Evolutionary conservation across 2,113 vertebrate species (phyloP), one percentile per base, ranked within the genome.

Genomic region (Nothobranchius kuhntae): DNA sequence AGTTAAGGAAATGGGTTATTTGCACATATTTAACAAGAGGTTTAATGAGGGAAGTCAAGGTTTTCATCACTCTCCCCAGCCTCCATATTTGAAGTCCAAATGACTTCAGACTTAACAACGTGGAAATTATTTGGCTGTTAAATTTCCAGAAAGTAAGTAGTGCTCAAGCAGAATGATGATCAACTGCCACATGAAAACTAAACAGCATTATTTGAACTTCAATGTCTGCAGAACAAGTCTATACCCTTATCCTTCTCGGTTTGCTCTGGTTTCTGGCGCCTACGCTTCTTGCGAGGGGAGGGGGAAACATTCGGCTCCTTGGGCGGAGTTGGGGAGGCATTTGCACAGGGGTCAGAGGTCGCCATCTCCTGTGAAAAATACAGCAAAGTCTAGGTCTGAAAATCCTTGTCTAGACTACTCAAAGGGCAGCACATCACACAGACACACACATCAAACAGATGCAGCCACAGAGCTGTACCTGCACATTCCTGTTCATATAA

Each of bases 241-340:
- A 58, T 89, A 88, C 82, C 83, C 84, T 90, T 83, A 84, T 91
- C 90, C 71, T 66, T 89, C 61, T 91, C 85, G 0, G 71, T 82
- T 46, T 82, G 89, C 64, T 88, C 81, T 17, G 87, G 77, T 91
- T 90, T 93, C 85, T 88, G 86, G 45, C 91, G 84, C 53, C 91
- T 89, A 2, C 89, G 86, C 80, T 89, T 93, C 82, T 91, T 93
- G 71, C 88, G 90, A 55, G 87, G 83, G 48, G 89, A 87, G 38
- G 84, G 86, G 53, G 87, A 89, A 35, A 89, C 86, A 75, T 90
- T 87, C 5, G 92, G 87, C 46, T 95, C 95, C 65, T 94, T 94
- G 7, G 93, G 94, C 54, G 93, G 94, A 67, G 92, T 94, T 68
- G 95, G 95, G 78, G 94, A 92, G 52, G 95, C 95, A 17, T 98